Evolutionary conservation across 2,797 vertebrate species (phyloP).

Genomic region (Cyclopterus lumpus): DNA sequence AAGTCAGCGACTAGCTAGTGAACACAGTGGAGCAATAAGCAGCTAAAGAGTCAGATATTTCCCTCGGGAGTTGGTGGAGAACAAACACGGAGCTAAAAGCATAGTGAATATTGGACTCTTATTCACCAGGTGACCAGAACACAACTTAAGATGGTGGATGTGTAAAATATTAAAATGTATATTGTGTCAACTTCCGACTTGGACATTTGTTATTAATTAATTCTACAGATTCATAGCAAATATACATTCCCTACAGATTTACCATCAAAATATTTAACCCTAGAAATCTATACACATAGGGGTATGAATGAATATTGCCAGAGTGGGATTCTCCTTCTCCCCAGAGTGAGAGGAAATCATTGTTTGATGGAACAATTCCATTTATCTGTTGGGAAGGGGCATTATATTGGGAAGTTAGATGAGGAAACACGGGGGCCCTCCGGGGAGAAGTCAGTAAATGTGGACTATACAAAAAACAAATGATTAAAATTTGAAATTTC

Average conservation of each 20-base stretch:
- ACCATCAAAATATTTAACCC: neutral
- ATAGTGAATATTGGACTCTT: neutral
- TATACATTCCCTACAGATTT: slow-evolving; percentile 22
- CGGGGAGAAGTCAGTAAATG: slow-evolving; percentile 46
- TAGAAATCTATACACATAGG: slow-evolving; percentile 14
- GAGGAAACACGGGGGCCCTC: slow-evolving; percentile 49
- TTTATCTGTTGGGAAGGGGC: slow-evolving; percentile 42
- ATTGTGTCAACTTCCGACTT: too few relatives aligned
- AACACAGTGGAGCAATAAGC: neutral
- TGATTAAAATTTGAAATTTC: slow-evolving; percentile 76
- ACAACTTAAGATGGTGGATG: neutral
- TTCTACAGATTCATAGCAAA: neutral
- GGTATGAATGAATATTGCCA: slow-evolving; percentile 14
- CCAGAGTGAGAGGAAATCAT: slow-evolving; percentile 41
- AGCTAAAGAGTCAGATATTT: neutral
- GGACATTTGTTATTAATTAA: slow-evolving; percentile 1
- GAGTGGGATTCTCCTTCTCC: slow-evolving; percentile 20
- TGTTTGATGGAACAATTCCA: slow-evolving; percentile 56
- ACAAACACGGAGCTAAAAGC: neutral
- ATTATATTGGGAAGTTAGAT: slow-evolving; percentile 56
- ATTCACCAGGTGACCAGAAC: neutral
- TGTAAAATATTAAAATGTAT: neutral
- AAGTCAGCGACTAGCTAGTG: neutral
- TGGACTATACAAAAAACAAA: slow-evolving; percentile 68
- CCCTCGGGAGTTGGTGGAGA: neutral